These are phyloP conservation scores for Bombus breviceps DNA, from an alignment of 1,140 invertebrate genomes.

Conservation along the genomic window DNA sequence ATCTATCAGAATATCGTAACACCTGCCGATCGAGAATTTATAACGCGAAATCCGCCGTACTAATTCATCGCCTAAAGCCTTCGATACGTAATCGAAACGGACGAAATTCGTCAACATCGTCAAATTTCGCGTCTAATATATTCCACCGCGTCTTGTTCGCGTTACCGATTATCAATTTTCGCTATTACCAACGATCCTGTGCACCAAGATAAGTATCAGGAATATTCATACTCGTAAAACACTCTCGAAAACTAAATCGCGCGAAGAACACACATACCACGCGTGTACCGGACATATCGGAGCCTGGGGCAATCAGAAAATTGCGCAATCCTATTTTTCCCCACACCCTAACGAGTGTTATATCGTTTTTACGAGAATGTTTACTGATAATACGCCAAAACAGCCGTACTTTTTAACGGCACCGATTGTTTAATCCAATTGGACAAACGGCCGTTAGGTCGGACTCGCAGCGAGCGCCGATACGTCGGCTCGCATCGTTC, in stretches of 20 bases:
- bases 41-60: background rate
- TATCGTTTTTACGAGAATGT: constrained; percentile 39
- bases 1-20: background rate
- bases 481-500: constrained; percentile 43
- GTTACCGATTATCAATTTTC: background rate
- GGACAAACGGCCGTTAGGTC: constrained; percentile 71
- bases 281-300: too few relatives aligned
- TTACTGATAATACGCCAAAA: constrained; percentile 41
- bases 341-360: constrained; percentile 14
- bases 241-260: background rate
- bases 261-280: fast-evolving
- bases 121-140: background rate
- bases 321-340: background rate
- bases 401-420: constrained; percentile 55
- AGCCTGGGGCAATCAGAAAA: background rate
- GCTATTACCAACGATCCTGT: too few relatives aligned
- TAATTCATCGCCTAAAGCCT: background rate
- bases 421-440: constrained; percentile 79
- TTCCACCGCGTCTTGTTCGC: background rate
- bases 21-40: background rate
- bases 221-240: background rate
- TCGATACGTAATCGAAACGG: background rate
- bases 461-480: constrained; percentile 22
- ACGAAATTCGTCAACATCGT: background rate
- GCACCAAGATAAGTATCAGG: background rate